These are phyloP conservation scores for Spermophilus dauricus DNA, from an alignment of 2,113 vertebrate species.

Conservation along the genomic window DNA sequence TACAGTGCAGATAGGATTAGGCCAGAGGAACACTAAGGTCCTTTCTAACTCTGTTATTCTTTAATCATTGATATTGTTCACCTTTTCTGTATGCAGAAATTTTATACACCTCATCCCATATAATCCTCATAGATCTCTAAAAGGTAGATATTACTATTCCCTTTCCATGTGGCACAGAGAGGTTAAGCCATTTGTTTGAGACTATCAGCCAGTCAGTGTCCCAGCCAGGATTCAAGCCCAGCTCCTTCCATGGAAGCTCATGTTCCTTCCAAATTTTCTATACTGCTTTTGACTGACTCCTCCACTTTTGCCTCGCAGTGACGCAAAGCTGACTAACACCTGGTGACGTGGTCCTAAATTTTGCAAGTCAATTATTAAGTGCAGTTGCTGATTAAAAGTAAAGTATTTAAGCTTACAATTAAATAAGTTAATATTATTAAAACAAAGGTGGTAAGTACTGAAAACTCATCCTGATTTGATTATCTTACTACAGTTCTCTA, in stretches of 20 bases:
- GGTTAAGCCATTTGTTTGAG: background rate
- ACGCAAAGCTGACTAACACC: too few species aligned
- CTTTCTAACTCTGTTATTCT: background rate
- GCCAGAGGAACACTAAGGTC: background rate
- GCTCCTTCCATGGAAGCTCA: background rate
- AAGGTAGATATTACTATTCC: background rate
- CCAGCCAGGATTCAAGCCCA: background rate
- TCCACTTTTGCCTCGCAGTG: too few species aligned
- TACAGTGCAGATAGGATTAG: background rate
- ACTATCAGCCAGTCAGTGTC: background rate
- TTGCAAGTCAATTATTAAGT: too few species aligned
- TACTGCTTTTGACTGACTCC: background rate
- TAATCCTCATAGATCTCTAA: background rate
- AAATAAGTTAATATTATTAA: too few species aligned
- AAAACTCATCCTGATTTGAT: too few species aligned
- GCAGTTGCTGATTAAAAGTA: too few species aligned
- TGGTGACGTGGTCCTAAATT: too few species aligned
- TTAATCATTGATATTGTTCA: background rate
- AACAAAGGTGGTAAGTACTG: too few species aligned
- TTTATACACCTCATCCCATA: background rate
- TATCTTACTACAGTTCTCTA: too few species aligned
- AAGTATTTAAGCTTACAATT: too few species aligned
- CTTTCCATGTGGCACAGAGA: background rate
- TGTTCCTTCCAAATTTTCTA: background rate
- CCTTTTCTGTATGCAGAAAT: background rate